A percentile compares a stretch with the other conserved stretches of the same genome.
Evolutionary conservation across 1,140 invertebrate species (phyloP).

Genomic region (Magallana ariakensis): DNA sequence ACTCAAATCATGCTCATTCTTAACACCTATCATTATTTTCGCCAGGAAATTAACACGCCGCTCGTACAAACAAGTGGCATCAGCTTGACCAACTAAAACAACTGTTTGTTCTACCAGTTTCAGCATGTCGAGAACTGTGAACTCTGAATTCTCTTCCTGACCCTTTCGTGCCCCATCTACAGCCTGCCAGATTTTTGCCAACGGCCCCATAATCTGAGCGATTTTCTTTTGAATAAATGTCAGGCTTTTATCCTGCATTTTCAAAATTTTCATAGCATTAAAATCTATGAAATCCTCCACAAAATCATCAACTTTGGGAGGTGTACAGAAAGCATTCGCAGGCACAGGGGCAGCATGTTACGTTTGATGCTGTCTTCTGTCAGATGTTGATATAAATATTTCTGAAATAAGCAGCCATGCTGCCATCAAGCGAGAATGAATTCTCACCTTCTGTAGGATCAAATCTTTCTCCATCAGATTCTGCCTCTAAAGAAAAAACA

Average conservation of each 20-base stretch:
- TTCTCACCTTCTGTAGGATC: constrained; percentile 24
- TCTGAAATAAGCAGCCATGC: constrained; percentile 25
- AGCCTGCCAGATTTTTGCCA: constrained; percentile 27
- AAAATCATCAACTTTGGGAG: constrained; percentile 29
- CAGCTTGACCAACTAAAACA: too few relatives aligned
- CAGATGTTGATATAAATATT: constrained; percentile 12
- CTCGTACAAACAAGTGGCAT: too few relatives aligned
- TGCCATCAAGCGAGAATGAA: background rate
- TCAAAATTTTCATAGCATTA: constrained; percentile 19
- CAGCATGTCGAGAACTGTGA: too few relatives aligned
- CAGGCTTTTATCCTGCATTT: constrained; percentile 22
- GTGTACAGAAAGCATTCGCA: background rate
- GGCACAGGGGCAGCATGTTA: background rate
- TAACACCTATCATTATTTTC: constrained; percentile 2
- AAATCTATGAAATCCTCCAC: background rate
- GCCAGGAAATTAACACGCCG: too few relatives aligned
- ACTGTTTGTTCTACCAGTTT: too few relatives aligned
- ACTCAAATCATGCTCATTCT: background rate
- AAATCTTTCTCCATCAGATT: background rate
- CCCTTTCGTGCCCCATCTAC: constrained; percentile 30
- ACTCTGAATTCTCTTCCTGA: too few relatives aligned
- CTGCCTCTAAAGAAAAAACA: background rate
- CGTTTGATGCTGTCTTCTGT: constrained; percentile 20
- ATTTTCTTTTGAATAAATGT: constrained; percentile 41
- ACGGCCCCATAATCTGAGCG: background rate